Conservation (phyloP, 2,888 invertebrate genomes). For the Melieria picta region DNA sequence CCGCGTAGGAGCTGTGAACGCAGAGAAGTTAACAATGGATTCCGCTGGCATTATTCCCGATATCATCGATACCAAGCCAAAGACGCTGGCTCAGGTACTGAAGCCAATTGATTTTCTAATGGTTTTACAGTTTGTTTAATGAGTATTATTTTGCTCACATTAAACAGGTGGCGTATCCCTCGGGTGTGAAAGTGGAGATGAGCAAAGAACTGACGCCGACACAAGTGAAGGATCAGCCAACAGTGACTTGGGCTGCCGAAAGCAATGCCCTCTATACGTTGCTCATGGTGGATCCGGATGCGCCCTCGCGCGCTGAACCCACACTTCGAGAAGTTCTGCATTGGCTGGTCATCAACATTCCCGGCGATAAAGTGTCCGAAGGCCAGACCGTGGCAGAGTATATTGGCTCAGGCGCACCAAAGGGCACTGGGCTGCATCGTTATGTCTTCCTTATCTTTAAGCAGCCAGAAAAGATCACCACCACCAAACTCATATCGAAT, state of each 20-base stretch:
- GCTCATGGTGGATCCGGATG: conserved; percentile 80
- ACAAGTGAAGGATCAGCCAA: conserved; percentile 66
- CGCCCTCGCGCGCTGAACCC: conserved; percentile 83
- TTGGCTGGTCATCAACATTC: conserved; percentile 90
- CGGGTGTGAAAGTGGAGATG: conserved; percentile 67
- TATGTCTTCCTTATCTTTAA: conserved; percentile 83
- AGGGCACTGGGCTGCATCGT: conserved; percentile 79
- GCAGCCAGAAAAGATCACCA: conserved; percentile 67
- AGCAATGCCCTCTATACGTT: conserved; percentile 58
- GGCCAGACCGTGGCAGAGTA: conserved; percentile 85
- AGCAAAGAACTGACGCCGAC: conserved; percentile 82
- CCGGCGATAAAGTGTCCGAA: conserved; percentile 73
- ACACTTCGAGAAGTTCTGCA: conserved; percentile 89
- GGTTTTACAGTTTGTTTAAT: too few species aligned
- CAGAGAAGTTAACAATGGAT: conserved; percentile 48
- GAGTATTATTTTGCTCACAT: too few species aligned
- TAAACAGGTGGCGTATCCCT: conserved; percentile 51
- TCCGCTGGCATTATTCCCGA: conserved; percentile 57
- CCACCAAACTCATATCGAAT: conserved; percentile 52
- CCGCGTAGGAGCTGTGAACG: neutral
- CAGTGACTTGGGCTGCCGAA: conserved; percentile 57
- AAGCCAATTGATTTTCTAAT: too few species aligned
- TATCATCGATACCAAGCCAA: conserved; percentile 55
- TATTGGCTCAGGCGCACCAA: conserved; percentile 85
- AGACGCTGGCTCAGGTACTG: conserved; percentile 41